Base-by-base conservation (phyloP, 2,113 vertebrate species). In the Nerophis lumbriciformis region DNA sequence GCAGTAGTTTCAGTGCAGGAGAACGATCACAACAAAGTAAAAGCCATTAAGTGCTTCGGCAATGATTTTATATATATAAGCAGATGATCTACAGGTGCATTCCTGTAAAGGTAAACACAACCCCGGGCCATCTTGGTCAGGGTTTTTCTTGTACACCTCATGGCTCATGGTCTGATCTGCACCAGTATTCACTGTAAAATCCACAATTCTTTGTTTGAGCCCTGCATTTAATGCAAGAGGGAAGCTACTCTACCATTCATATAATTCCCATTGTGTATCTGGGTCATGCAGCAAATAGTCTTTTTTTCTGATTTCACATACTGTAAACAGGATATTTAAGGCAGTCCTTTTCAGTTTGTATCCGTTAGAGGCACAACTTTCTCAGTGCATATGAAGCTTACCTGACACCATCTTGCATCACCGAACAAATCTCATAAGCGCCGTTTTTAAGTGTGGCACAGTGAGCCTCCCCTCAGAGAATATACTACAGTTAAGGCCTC, bases 141-240 rank as follows among this genome's bases (percentile, higher is more conserved):
- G 63, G 68, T 84, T 75, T 80, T 61, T 52, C 62, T 57, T 78
- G 60, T 63, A 77, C 79, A 86, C 63, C 35, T 65, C 77, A 70
- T 66, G 76, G 81, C 81, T 86, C 82, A 65, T 57, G 58, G 81
- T 90, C 88, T 88, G 88, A 85, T 90, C 88, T 90, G 90, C 89
- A 90, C 88, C 90, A 89, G 85, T 61, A 66, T 66, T 67, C 75
- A 71, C 79, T 84, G 82, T 73, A 80, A 76, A 71, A 81, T 76
- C 68, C 82, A 59, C 59, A 58, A 59, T 64, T 69, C 72, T 21
- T 65, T 28, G 56, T 55, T 44, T 50, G 62, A 81, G 69, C 70
- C 71, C 71, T 63, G 36, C 28, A 60, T 74, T 72, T 78, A 45
- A 45, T 12, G 42, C 42, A 12, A 45, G 42, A 45, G 42, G 12